A percentile compares a stretch with the other conserved stretches of the same genome.
These are phyloP conservation scores for Sebastes schlegelii DNA, from an alignment of 2,113 vertebrate genomes.

Conservation along the genomic window DNA sequence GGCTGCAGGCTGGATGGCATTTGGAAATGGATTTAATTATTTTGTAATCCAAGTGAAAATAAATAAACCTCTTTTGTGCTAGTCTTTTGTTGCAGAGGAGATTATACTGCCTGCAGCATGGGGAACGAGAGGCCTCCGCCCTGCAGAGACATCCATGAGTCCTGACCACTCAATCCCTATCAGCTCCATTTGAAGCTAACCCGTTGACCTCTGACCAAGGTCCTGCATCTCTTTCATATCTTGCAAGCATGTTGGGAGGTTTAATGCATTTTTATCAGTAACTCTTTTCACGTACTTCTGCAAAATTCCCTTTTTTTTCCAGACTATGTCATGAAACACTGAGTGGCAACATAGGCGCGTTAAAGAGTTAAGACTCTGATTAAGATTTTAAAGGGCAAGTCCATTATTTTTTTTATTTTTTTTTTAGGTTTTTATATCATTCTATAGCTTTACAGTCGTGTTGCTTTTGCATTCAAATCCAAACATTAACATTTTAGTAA, in stretches of 20 bases:
- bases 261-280: background rate
- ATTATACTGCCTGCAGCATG: background rate
- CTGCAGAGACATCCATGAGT: constrained; percentile 10
- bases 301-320: background rate
- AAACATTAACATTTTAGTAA: no score
- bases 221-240: constrained; percentile 2
- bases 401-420: no score
- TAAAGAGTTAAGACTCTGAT: background rate
- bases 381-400: background rate
- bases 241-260: background rate
- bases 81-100: background rate
- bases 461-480: no score
- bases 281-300: background rate
- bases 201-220: background rate
- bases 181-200: background rate
- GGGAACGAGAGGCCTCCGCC: background rate
- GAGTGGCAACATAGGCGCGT: no score
- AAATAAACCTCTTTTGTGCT: background rate
- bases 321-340: background rate
- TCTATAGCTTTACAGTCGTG: no score
- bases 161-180: background rate
- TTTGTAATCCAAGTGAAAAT: constrained; percentile 4
- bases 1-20: background rate
- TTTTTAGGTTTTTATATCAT: no score
- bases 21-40: background rate